Percentiles rank a stretch among this genome's conserved stretches.
These are phyloP conservation scores for Lycia hirtaria DNA, from an alignment of 2,888 invertebrate genomes.

Conservation along the genomic window DNA sequence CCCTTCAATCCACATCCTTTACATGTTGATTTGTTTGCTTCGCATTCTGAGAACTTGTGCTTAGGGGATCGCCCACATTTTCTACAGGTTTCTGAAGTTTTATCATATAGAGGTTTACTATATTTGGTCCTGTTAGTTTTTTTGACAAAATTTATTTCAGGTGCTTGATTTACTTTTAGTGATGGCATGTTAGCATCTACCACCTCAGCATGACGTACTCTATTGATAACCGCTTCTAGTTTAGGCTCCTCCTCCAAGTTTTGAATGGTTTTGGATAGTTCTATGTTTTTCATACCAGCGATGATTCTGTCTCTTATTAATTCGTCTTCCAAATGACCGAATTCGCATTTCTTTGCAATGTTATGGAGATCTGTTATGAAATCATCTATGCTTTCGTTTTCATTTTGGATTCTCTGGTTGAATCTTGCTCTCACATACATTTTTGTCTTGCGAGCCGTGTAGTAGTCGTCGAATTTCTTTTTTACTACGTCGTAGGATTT, in stretches of 20 bases:
- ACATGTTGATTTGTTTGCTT: constrained; percentile 1
- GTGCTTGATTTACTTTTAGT: no score
- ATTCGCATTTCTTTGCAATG: constrained; percentile 5
- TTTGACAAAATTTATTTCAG: no score
- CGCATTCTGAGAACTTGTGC: constrained; percentile 6
- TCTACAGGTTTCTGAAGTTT: no score
- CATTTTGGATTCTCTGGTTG: neutral
- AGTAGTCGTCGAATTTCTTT: constrained; percentile 1
- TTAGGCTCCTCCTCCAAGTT: no score
- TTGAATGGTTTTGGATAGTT: constrained; percentile 2
- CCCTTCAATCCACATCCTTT: constrained; percentile 2
- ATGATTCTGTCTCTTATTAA: constrained; percentile 2
- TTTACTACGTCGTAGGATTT: constrained; percentile 3
- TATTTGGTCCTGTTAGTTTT: no score
- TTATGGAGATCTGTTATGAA: constrained; percentile 7
- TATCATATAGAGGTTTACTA: no score
- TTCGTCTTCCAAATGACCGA: constrained; percentile 6
- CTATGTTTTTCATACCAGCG: constrained; percentile 2
- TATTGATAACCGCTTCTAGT: no score
- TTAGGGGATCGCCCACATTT: constrained; percentile 1
- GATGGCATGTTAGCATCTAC: no score
- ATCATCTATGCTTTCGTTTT: constrained; percentile 4
- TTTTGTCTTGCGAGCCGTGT: constrained; percentile 4
- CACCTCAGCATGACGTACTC: no score
- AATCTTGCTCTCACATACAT: constrained; percentile 6